Evolutionary conservation across 2,797 vertebrate genomes (phyloP), one percentile per base, ranked within the genome.

Genomic region (Tangara arthus): DNA sequence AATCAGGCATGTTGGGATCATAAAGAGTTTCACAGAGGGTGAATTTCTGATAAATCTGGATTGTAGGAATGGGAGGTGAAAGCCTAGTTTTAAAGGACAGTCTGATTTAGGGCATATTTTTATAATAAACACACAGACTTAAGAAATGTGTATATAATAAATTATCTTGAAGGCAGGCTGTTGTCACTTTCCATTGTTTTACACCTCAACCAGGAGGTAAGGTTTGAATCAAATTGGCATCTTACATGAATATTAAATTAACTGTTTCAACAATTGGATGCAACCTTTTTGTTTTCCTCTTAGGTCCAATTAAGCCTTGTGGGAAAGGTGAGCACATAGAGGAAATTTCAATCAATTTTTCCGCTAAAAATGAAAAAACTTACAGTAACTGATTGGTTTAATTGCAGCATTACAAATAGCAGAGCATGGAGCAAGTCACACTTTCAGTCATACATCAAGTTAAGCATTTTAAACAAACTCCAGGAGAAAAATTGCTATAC

Each of bases 11-110:
- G 94, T 96, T 97, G 95, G 90, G 96, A 98, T 96, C 95, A 97
- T 95, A 98, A 95, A 97, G 95, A 88, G 44, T 94, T 97, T 98
- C 94, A 94, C 15, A 96, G 97, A 95, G 96, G 92, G 95, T 57
- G 94, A 95, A 96, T 91, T 95, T 96, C 95, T 97, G 97, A 97
- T 90, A 96, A 95, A 96, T 93, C 79, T 93, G 55, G 66, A 93
- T 82, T 90, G 57, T 42, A 96, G 63, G 75, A 95, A 91, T 72
- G 44, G 89, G 64, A 96, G 44, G 89, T 77, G 50, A 96, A 97
- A 94, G 59, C 57, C 90, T 87, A 81, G 50, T 91, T 95, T 96
- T 84, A 97, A 96, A 63, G 60, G 94, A 95, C 83, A 95, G 81
- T 93, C 55, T 22, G 5, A 72, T 66, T 92, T 81, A 73, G 80